Conservation (phyloP, 1,140 invertebrate genomes). For the Leptinotarsa undecemlineata region DNA sequence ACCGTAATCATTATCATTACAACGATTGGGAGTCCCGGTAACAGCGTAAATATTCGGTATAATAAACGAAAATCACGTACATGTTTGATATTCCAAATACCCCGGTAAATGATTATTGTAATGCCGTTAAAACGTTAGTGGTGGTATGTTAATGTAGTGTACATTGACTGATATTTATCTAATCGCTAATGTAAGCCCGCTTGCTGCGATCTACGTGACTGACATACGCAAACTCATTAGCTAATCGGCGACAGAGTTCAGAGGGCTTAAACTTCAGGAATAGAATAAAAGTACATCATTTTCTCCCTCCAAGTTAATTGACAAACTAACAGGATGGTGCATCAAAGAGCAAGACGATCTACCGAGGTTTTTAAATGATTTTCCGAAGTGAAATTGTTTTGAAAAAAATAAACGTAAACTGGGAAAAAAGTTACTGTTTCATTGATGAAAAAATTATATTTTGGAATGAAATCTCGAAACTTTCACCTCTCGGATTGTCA, state of each 20-base stretch:
- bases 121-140: conserved; percentile 21
- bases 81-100: conserved; percentile 23
- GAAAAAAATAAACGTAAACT: too few relatives aligned
- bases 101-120: conserved; percentile 20
- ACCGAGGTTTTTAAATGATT: too few relatives aligned
- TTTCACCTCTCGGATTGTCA: too few relatives aligned
- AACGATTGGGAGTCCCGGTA: background rate
- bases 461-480: too few relatives aligned
- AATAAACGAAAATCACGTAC: conserved; percentile 28
- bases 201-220: conserved; percentile 28
- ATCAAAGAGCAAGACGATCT: too few relatives aligned
- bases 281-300: conserved; percentile 16
- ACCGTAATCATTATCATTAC: conserved; percentile 6
- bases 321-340: too few relatives aligned
- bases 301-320: background rate
- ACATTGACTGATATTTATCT: conserved; percentile 29
- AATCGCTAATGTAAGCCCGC: conserved; percentile 25
- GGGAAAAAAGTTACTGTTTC: too few relatives aligned
- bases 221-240: conserved; percentile 31
- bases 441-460: too few relatives aligned
- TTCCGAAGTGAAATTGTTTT: too few relatives aligned
- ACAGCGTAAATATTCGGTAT: conserved; percentile 23
- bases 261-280: conserved; percentile 6
- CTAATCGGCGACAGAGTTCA: conserved; percentile 17
- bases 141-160: conserved; percentile 25